Conservation (phyloP, 2,113 vertebrate genomes). For the Neoarius graeffei region DNA sequence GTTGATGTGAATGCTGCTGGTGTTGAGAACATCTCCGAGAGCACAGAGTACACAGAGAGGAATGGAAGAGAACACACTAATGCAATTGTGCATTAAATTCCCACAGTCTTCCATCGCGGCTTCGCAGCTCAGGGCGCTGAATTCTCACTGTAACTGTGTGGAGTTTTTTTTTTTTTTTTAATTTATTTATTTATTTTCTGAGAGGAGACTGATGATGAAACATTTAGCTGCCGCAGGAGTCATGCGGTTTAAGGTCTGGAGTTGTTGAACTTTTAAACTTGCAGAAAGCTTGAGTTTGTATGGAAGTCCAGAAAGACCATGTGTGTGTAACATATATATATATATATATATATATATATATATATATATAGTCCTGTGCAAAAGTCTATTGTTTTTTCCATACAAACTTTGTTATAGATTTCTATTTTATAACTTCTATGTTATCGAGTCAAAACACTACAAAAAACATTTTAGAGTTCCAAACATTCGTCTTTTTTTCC, state of each 20-base stretch:
- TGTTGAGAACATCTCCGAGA: not conserved
- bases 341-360: too few relatives aligned
- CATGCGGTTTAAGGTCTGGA: not conserved
- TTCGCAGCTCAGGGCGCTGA: constrained; percentile 1
- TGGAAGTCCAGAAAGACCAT: not conserved
- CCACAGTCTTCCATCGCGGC: not conserved
- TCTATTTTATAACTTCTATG: too few relatives aligned
- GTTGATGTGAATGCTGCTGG: constrained; percentile 10
- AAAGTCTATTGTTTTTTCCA: too few relatives aligned
- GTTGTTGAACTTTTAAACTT: not conserved
- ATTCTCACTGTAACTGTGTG: not conserved
- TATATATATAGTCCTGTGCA: too few relatives aligned
- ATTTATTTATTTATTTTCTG: not conserved
- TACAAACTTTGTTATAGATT: too few relatives aligned
- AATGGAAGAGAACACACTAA: constrained; percentile 7
- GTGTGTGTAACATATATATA: too few relatives aligned
- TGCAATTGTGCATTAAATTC: constrained; percentile 10
- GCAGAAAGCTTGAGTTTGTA: not conserved
- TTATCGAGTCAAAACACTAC: too few relatives aligned
- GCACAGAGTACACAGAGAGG: not conserved
- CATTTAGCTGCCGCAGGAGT: not conserved
- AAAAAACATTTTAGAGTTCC: too few relatives aligned
- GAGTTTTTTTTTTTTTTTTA: not conserved
- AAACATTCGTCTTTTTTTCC: too few relatives aligned
- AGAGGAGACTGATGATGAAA: constrained; percentile 2